A percentile compares a stretch with the other conserved stretches of the same genome.
phyloP scores from a whole-genome alignment of 2,888 invertebrate genomes.

The Campaea margaritaria region DNA sequence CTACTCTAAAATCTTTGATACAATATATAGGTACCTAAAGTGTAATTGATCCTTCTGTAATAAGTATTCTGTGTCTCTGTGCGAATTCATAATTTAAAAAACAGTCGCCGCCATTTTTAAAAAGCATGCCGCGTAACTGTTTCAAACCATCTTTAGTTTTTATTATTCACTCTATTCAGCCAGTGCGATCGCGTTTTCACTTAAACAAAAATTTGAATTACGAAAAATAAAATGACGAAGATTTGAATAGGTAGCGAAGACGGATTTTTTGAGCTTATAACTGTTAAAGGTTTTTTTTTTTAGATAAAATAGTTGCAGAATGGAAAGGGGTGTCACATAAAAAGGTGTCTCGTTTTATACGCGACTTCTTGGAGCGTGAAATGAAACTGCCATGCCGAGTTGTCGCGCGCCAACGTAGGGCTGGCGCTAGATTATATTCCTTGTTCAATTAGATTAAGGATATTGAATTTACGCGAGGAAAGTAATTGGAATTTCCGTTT shows the following conservation, averaged over 20 bases:
- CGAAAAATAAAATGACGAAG: background rate
- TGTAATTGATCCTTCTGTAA: no score
- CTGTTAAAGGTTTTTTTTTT: no score
- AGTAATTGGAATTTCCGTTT: no score
- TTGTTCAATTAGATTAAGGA: constrained; percentile 4
- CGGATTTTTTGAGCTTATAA: background rate
- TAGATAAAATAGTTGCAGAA: background rate
- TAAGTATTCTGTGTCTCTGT: no score
- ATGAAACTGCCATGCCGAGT: constrained; percentile 49
- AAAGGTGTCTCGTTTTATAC: constrained; percentile 52
- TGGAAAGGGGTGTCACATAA: constrained; percentile 49
- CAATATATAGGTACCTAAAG: no score
- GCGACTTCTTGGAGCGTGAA: constrained; percentile 55
- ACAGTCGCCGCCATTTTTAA: background rate
- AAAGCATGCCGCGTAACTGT: background rate
- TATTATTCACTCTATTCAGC: constrained; percentile 18
- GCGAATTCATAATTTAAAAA: no score
- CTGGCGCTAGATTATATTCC: constrained; percentile 18
- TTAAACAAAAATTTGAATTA: constrained; percentile 5
- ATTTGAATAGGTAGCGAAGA: background rate
- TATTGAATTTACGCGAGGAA: no score
- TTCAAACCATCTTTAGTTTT: background rate
- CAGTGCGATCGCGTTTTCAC: constrained; percentile 4
- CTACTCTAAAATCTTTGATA: no score
- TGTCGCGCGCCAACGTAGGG: constrained; percentile 38